Base-by-base conservation (phyloP, 2,888 invertebrate genomes). In the Eupithecia dodoneata region DNA sequence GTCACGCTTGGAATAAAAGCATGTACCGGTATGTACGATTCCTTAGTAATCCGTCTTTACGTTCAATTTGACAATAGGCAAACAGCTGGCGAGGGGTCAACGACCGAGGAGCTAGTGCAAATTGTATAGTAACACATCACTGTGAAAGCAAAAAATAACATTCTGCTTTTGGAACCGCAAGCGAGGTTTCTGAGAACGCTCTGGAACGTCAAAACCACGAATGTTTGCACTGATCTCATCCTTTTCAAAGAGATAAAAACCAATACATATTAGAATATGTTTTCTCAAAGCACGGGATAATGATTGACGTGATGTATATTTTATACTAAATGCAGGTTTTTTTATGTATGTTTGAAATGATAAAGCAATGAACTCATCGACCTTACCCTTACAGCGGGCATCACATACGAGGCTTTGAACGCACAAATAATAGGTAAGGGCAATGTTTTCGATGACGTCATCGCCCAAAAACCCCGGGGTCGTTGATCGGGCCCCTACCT, bases 1-100 rank as follows among this genome's bases (percentile, higher is more conserved):
- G 92, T 94, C 87, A 91, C 85, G 91, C 89, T 89, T 86, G 88
- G 90, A 89, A 91, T 92, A 90, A 91, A 91, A 89, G 89, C 87
- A 81, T 88, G 84, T 88, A 91, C 90, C 89, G 89, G 91, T 93
- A 89, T 88, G 86, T 90, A 90, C 89, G 86, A 92, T 92, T 93
- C 89, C 91, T 91, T 88, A 85, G 88, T 88, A 90, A 90, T 90
- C 88, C 90, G 89, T 89, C 92, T 92, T 92, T 89, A 89, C 89
- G 88, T 89, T 87, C 85, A 85, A 86, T 84, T 86, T 86, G 88
- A 91, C 91, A 93, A 92, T 94, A 93, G 91, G 87, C 87, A 90
- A 94, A 93, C 94, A 95, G 94, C 94, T 94, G 94, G 90, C 88
- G 86, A 87, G 88, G 91, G 94, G 93, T 94, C 94, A 92, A 88